Conservation (phyloP, 2,888 invertebrate species). For the Hydraecia micacea region DNA sequence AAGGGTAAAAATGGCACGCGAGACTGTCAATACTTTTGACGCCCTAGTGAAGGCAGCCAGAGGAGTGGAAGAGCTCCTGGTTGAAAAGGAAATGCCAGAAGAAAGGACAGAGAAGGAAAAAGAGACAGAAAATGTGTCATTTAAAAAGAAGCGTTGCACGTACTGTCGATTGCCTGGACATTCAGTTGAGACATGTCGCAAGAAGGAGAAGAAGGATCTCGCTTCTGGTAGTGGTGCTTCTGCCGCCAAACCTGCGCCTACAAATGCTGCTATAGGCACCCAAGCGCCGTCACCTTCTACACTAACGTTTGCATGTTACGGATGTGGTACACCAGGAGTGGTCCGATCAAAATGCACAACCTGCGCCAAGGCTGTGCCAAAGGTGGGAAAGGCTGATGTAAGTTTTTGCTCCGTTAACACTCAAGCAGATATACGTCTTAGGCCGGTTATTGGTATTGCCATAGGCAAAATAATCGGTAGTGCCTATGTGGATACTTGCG, state of each 20-base stretch:
- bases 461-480: slow-evolving; percentile 41
- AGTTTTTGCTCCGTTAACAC: slow-evolving; percentile 41
- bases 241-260: slow-evolving; percentile 3
- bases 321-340: slow-evolving; percentile 29
- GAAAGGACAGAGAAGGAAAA: background rate
- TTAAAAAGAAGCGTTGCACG: slow-evolving; percentile 19
- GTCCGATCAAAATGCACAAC: slow-evolving; percentile 16
- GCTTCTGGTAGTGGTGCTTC: slow-evolving; percentile 13
- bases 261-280: background rate
- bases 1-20: slow-evolving; percentile 20
- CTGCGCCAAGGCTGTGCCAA: background rate
- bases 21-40: slow-evolving; percentile 25
- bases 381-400: slow-evolving; percentile 11
- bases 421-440: slow-evolving; percentile 26
- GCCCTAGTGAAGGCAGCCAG: slow-evolving; percentile 25
- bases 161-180: slow-evolving; percentile 16
- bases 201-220: slow-evolving; percentile 25
- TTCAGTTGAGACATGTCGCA: background rate
- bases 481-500: slow-evolving; percentile 46
- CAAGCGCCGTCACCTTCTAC: slow-evolving; percentile 31
- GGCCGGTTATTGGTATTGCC: slow-evolving; percentile 47
- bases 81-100: slow-evolving; percentile 11
- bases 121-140: slow-evolving; percentile 13
- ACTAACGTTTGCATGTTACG: slow-evolving; percentile 17
- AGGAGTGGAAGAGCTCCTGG: slow-evolving; percentile 16